Percentiles rank a stretch among this genome's conserved stretches.
These are phyloP conservation scores for Myotis findleyi DNA, from an alignment of 2,797 vertebrate genomes.

Conservation along the genomic window DNA sequence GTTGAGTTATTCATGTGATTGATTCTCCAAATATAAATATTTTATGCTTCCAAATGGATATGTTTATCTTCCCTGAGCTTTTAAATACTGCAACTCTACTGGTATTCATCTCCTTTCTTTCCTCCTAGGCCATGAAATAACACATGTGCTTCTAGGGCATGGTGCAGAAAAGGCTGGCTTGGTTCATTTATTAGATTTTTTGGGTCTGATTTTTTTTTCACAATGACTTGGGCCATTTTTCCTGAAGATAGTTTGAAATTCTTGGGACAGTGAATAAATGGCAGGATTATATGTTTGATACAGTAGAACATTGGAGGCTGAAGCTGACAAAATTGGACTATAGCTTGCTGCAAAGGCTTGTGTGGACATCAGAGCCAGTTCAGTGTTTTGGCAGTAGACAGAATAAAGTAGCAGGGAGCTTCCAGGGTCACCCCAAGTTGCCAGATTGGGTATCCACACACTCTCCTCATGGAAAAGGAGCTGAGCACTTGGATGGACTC, in stretches of 20 bases:
- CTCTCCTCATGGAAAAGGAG: constrained; percentile 92
- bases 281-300: constrained; percentile 91
- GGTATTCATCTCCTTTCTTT: constrained; percentile 93
- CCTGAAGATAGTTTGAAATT: constrained; percentile 93
- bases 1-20: constrained; percentile 93
- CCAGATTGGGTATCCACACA: constrained; percentile 96
- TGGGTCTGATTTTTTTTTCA: constrained; percentile 92
- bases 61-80: constrained; percentile 96
- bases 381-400: constrained; percentile 95
- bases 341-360: constrained; percentile 95
- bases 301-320: constrained; percentile 92
- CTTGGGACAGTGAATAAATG: constrained; percentile 93
- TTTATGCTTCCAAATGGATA: constrained; percentile 95
- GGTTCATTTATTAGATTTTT: constrained; percentile 93
- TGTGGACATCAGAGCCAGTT: constrained; percentile 93
- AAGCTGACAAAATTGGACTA: constrained; percentile 93
- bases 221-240: constrained; percentile 95
- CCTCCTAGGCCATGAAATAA: constrained; percentile 95
- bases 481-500: constrained; percentile 90
- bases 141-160: constrained; percentile 92
- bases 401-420: constrained; percentile 87
- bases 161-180: constrained; percentile 93
- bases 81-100: constrained; percentile 86
- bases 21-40: constrained; percentile 89
- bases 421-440: constrained; percentile 85